Percentiles rank a stretch among this genome's conserved stretches.
phyloP scores from a whole-genome alignment of 1,140 invertebrate species.

The Neodiprion lecontei region DNA sequence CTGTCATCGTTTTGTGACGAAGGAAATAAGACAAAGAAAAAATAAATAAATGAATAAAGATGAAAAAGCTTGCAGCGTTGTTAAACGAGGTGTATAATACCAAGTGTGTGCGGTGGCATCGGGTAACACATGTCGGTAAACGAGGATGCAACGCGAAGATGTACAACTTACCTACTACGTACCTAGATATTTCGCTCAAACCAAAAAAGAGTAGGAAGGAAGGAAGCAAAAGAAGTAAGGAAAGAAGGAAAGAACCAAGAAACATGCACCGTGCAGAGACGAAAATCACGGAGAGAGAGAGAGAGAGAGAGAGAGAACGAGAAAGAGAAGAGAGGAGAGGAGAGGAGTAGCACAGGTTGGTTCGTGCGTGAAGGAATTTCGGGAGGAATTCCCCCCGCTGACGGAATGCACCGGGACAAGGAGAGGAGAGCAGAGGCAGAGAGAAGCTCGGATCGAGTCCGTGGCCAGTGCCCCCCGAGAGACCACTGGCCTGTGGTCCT shows the following conservation, averaged over 20 bases:
- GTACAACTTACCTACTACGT: too few relatives aligned
- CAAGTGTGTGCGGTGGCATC: too few relatives aligned
- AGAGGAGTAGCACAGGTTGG: conserved; percentile 1
- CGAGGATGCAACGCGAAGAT: too few relatives aligned
- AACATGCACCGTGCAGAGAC: not conserved
- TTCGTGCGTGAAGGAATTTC: conserved; percentile 7
- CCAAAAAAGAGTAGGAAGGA: too few relatives aligned
- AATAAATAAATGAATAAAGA: too few relatives aligned
- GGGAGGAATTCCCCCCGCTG: conserved; percentile 1
- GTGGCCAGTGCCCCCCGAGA: conserved; percentile 4
- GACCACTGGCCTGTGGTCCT: not conserved
- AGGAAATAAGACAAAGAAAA: too few relatives aligned
- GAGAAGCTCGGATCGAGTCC: not conserved
- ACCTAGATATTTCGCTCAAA: too few relatives aligned
- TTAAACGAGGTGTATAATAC: too few relatives aligned
- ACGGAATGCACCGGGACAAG: not conserved
- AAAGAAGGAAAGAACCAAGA: not conserved
- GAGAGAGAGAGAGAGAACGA: not conserved
- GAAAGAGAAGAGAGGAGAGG: not conserved
- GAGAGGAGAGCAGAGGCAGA: not conserved
- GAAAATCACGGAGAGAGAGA: not conserved
- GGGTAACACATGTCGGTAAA: too few relatives aligned
- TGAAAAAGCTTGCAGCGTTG: too few relatives aligned
- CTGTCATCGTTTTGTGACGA: too few relatives aligned
- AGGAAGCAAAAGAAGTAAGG: too few relatives aligned